Base-by-base conservation (phyloP, 30 jellyfish, hydroid and myxozoan species). In the Turritopsis dohrnii region DNA sequence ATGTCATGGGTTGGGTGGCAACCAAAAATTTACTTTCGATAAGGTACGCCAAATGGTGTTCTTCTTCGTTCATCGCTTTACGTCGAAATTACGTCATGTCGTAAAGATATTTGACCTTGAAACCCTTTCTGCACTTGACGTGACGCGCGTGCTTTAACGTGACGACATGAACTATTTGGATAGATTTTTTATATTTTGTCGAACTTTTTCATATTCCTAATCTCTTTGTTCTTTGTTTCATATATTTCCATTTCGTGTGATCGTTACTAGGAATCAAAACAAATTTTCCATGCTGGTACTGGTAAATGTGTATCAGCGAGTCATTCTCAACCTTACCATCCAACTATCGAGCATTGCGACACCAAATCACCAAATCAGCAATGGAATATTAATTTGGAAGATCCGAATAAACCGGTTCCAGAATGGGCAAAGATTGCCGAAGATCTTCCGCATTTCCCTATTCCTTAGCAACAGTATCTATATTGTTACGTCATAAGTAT, bases 1-100 rank as follows among this genome's bases (percentile, higher is more conserved):
- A 54, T 94, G 99, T 52, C 99, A 94, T 81, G 99, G 87, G 81
- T 88, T 94, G 99, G 99, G 99, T 19, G 99, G 99, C 21, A 94
- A 94, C 65, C 99, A 94, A 81, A 94, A 94, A 71, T 94, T 92
- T 82, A 93, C 81, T 29, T 86, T 73, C 30, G 80, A 83, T 72
- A 30, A 66, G 86, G 96, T 85, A 31, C n/a, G n/a, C n/a, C n/a
- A n/a, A n/a, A n/a, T n/a, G n/a, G n/a, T n/a, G n/a, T n/a, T n/a
- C n/a, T n/a, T n/a, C n/a, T n/a, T n/a, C n/a, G n/a, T n/a, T n/a
- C n/a, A n/a, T n/a, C n/a, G n/a, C n/a, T n/a, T n/a, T n/a, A n/a
- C n/a, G n/a, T n/a, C n/a, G 60, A 41, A 3, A 41, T 13, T 13
- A 41, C 60, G 60, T 41, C 9, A 41, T 41, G 5, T 41, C 60